Base-by-base conservation (phyloP, 2,797 vertebrate species). In the Bovichtus diacanthus region DNA sequence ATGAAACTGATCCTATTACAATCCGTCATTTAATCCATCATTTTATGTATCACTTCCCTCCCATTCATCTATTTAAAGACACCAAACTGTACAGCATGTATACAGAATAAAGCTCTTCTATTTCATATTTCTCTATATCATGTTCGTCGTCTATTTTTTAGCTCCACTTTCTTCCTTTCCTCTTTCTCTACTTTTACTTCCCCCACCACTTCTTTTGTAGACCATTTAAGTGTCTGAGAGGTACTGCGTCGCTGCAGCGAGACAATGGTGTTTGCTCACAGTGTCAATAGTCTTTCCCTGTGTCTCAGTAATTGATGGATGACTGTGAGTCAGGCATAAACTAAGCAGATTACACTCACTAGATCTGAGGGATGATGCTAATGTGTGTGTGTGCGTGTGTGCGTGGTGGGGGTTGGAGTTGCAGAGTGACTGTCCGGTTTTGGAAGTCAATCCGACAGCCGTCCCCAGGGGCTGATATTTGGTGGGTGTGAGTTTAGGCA, bases 221-320 rank as follows among this genome's bases (percentile, higher is more conserved):
- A 75, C 65, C 76, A 60, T 46, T 76, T 15, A 55, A 67, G 69
- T 5, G 43, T 84, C 21, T 19, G 74, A 64, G 76, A 38, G 51
- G 46, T 53, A 19, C 49, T 56, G 70, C 78, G 82, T 79, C 1
- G 23, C 59, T 58, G 70, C 76, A 81, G 72, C 0, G 62, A 82
- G 82, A 90, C 89, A 80, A 75, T 82, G 69, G 83, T 84, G 90
- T 91, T 92, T 90, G 86, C 88, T 78, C 87, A 89, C 86, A 83
- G 86, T 90, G 88, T 90, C 90, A 90, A 84, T 90, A 84, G 87
- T 91, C 77, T 89, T 82, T 84, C 71, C 64, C 68, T 84, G 70
- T 72, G 68, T 91, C 86, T 82, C 67, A 51, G 85, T 93, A 93
- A 93, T 91, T 94, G 92, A 94, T 92, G 90, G 92, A 93, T 94